These are phyloP conservation scores for Mechanitis messenoides DNA, from an alignment of 2,888 invertebrate genomes.

Conservation along the genomic window DNA sequence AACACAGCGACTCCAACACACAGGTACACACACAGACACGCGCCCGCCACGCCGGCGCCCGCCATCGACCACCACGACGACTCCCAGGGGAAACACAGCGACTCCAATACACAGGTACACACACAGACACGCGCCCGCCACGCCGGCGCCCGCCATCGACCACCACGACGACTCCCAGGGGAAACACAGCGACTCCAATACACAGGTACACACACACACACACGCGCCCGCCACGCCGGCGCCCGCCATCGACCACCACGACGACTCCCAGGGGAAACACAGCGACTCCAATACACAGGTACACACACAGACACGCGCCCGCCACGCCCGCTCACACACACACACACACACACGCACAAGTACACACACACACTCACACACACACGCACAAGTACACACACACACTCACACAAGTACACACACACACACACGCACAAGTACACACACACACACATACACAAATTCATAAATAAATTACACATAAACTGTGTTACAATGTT, in stretches of 20 bases:
- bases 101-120: constrained; percentile 81
- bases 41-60: constrained; percentile 63
- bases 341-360: not conserved
- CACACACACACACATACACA: too few relatives aligned
- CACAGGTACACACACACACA: constrained; percentile 67
- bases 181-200: constrained; percentile 84
- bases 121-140: constrained; percentile 43
- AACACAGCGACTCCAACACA: constrained; percentile 84
- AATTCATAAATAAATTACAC: too few relatives aligned
- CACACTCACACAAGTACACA: too few relatives aligned
- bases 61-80: constrained; percentile 77
- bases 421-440: too few relatives aligned
- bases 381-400: too few relatives aligned
- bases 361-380: too few relatives aligned
- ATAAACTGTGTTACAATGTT: too few relatives aligned
- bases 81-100: constrained; percentile 85
- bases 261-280: constrained; percentile 86
- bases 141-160: constrained; percentile 64
- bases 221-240: not conserved
- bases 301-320: not conserved
- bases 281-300: constrained; percentile 84
- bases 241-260: constrained; percentile 60
- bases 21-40: constrained; percentile 61
- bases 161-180: constrained; percentile 84
- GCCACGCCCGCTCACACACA: not conserved